Evolutionary conservation across 2,888 invertebrate genomes (phyloP), one percentile per base, ranked within the genome.

Genomic region (Amiota communis): DNA sequence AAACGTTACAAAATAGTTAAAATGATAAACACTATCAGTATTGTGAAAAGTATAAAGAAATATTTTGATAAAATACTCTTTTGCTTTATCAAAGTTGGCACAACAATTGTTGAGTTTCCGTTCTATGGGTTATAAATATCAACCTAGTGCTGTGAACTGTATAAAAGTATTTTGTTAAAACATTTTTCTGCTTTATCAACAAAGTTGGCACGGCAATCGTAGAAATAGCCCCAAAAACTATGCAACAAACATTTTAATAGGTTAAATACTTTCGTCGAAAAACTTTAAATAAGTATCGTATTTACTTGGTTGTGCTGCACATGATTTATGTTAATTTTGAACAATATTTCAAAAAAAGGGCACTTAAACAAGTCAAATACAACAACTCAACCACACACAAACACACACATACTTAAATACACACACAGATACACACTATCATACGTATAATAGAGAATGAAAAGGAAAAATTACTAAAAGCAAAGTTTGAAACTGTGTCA

Each of bases 321-420:
- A 20, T 83, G 81, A 81, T 81, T 81, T 83, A 81, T 82, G 75
- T 70, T 80, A 77, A 77, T 79, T 78, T 81, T 56, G n/a, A 71
- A 73, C 76, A 76, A 79, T 81, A 81, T 79, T 77, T 81, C 77
- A 81, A 75, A 36, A 36, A 36, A 76, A 23, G 72, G 68, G 23
- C 59, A 68, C 67, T 68, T 68, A 49, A 17, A 17, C 12, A 17
- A 23, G 49, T 46, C 36, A 64, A 64, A 64, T 17, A 48, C 47
- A 59, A n/a, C 11, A 11, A 17, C 59, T 15, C 59, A 59, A n/a
- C n/a, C 15, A 59, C 59, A 59, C 59, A 36, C 36, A 63, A 59
- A 59, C 63, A 63, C n/a, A 36, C 63, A 63, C 63, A 23, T 63
- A 63, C 63, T 46, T 46, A 63, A 6, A 20, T 20, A 20, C 20